phyloP scores from a whole-genome alignment of 2,113 vertebrate species.

The Barnardius zonarius region DNA sequence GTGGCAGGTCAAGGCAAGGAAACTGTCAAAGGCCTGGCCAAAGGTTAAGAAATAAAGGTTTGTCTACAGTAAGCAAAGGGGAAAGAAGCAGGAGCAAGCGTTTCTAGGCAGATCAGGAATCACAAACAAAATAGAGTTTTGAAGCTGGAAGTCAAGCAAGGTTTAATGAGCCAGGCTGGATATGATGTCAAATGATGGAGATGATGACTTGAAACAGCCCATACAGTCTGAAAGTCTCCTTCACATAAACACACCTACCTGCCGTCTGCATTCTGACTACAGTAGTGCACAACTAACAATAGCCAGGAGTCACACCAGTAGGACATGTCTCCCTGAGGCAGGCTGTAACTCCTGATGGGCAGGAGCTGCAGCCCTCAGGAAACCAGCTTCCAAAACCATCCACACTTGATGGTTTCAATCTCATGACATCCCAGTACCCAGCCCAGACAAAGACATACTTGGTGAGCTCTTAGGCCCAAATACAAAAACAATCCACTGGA shows the following conservation, averaged over 20 bases:
- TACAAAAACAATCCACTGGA: not conserved
- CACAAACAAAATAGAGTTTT: not conserved
- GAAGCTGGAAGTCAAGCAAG: not conserved
- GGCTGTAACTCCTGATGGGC: not conserved
- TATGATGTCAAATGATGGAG: not conserved
- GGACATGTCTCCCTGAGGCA: not conserved
- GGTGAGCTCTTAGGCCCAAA: not conserved
- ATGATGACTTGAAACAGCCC: not conserved
- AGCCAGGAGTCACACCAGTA: not conserved
- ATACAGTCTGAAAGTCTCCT: fast-evolving
- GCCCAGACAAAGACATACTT: not conserved
- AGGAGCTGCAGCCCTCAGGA: not conserved
- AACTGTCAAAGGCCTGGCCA: fast-evolving
- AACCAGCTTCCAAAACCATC: not conserved
- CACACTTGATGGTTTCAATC: not conserved
- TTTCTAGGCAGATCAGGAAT: not conserved
- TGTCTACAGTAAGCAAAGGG: not conserved
- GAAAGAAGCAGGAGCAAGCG: not conserved
- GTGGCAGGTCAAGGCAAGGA: not conserved
- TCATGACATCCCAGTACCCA: not conserved
- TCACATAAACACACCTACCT: not conserved
- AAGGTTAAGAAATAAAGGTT: not conserved
- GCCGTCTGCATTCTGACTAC: not conserved
- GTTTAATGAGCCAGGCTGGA: not conserved
- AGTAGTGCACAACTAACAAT: not conserved